A percentile compares a stretch with the other conserved stretches of the same genome.
These are phyloP conservation scores for Trematomus loennbergii DNA, from an alignment of 2,113 vertebrate species.

Conservation along the genomic window DNA sequence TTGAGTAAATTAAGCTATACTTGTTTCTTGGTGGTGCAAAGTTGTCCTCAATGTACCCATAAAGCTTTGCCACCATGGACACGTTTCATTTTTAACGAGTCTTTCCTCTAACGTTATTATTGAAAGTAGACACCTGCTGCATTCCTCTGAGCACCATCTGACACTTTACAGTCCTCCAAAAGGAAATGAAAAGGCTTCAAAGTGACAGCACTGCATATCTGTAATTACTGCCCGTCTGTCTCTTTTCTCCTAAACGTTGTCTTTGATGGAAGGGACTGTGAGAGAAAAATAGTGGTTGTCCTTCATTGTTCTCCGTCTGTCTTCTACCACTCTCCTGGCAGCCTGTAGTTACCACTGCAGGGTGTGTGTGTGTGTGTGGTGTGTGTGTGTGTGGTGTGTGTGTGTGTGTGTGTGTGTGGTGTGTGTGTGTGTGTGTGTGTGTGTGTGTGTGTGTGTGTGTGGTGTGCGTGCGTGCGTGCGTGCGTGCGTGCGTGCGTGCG, in stretches of 20 bases:
- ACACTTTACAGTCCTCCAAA: not conserved
- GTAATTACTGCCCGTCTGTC: conserved; percentile 29
- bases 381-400: conserved; percentile 11
- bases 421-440: too few species aligned
- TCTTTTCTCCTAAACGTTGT: not conserved
- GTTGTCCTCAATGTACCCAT: too few species aligned
- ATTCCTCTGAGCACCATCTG: not conserved
- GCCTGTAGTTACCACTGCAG: not conserved
- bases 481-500: conserved; percentile 1
- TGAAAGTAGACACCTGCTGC: not conserved
- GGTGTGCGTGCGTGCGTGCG: not conserved
- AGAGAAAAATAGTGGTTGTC: not conserved
- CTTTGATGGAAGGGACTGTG: conserved; percentile 13
- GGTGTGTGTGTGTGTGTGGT: conserved; percentile 2
- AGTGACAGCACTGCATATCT: not conserved
- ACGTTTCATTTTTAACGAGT: too few species aligned
- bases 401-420: too few species aligned
- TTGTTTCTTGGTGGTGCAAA: too few species aligned
- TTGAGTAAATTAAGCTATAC: too few species aligned
- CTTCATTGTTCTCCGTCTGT: not conserved
- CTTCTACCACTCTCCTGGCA: not conserved
- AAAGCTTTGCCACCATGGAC: too few species aligned
- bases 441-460: conserved; percentile 4
- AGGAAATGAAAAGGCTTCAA: not conserved
- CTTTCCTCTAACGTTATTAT: too few species aligned